Evolutionary conservation across 2,797 vertebrate species (phyloP), one percentile per base, ranked within the genome.

Genomic region (Anableps anableps): DNA sequence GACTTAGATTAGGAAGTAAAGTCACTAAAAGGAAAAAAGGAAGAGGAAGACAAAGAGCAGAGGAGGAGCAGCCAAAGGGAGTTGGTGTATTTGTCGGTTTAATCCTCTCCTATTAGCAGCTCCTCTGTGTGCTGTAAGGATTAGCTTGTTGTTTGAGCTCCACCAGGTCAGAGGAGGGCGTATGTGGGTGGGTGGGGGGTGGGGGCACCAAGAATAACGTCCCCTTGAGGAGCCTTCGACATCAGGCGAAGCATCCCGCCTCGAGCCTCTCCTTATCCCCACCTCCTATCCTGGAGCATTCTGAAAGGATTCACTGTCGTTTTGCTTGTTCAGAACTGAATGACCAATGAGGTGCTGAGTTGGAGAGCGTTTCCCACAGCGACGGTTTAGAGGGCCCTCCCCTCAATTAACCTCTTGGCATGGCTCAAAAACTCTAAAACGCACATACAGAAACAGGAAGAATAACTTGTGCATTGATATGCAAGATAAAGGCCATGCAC

Each of bases 361-460:
- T 55, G 68, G 36, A 50, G 70, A 77, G 50, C 29, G 77, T 90
- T 83, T 88, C 92, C 87, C 86, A 80, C 85, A 83, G 89, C 84
- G 85, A 92, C 83, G 79, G 88, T 92, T 92, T 83, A 89, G 72
- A 92, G 86, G 87, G 88, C 92, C 91, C 92, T 91, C 91, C 90
- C 92, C 88, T 92, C 93, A 94, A 94, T 94, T 94, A 94, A 94
- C 94, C 94, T 92, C 82, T 75, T 74, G 80, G 79, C 81, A 76
- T 55, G 29, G 50, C 77, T 68, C 76, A 48, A 78, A 45, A 77
- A 36, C 75, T 48, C 82, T 62, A 43, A 72, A 53, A 80, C 16
- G 58, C 14, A 83, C 81, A 74, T 29, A 31, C 48, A 64, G 47
- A 0, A 38, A 80, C 53, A 79, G 16, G 5, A 45, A 71, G 80